Evolutionary conservation across 2,113 vertebrate genomes (phyloP), one percentile per base, ranked within the genome.

Genomic region (Menidia beryllina): DNA sequence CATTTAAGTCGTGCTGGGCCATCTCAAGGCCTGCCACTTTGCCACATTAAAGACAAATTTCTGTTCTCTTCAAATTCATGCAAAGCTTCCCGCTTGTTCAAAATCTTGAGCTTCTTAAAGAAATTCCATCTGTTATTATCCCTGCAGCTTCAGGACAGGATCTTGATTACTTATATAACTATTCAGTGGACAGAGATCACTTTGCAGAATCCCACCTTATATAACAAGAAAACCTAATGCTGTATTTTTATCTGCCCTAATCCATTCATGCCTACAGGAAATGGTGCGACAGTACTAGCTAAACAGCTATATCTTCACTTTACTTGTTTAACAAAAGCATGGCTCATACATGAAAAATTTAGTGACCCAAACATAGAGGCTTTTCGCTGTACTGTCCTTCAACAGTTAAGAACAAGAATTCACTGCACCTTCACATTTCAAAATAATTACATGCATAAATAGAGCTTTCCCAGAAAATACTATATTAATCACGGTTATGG

Each of bases 111-210:
- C 11, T n/a, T 10, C 20, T 62, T 3, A n/a, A 38, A 41, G 11
- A 26, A 9, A 62, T 52, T 69, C 51, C 41, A 73, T 64, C 23
- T 4, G 38, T 53, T 36, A 45, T 24, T 58, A 53, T 59, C 17
- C 48, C 56, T 51, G 61, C 51, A 81, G 54, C 53, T 12, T n/a
- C n/a, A 20, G 68, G 57, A 69, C 47, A 61, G 68, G 50, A 73
- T 77, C 41, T 50, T 69, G 53, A 43, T 41, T 47, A 69, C 55
- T 87, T 91, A 85, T 57, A 73, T 89, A 90, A 90, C 67, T 73
- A 75, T 62, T 78, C 74, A 75, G 23, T 45, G 76, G 49, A 72
- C 61, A 75, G 61, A 86, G 55, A 81, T 72, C 72, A 67, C 72
- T 72, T 80, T 38, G 54, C 71, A 54, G 58, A 84, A 79, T 72